Evolutionary conservation across 30 jellyfish, hydroid and myxozoan genomes (phyloP).

Genomic region (Pseudorhiza aurosa): DNA sequence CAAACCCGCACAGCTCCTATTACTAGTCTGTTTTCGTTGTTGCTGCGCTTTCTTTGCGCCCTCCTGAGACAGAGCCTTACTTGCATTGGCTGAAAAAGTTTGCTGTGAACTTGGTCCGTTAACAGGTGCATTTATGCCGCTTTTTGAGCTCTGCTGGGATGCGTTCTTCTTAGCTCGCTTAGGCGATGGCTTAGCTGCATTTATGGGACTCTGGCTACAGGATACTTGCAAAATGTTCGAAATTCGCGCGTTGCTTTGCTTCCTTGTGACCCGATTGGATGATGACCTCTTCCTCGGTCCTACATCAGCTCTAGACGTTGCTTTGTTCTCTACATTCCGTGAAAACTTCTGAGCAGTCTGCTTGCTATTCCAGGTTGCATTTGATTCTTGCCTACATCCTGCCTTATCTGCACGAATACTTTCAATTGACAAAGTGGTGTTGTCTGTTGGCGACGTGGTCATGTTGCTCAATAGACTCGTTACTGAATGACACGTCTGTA

Average conservation of each 20-base stretch:
- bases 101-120: not conserved
- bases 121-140: not conserved
- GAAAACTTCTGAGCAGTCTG: not conserved
- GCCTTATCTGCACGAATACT: constrained; percentile 15
- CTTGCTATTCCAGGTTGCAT: not conserved
- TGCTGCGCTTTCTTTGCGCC: too few species aligned
- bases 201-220: not conserved
- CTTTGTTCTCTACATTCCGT: not conserved
- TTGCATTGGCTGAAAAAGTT: not conserved
- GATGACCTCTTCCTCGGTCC: not conserved
- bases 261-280: not conserved
- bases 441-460: constrained; percentile 30
- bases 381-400: not conserved
- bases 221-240: not conserved
- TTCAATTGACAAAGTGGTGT: constrained; percentile 30
- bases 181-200: not conserved
- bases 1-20: not conserved
- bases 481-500: constrained; percentile 53
- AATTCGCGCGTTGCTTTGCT: not conserved
- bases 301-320: not conserved
- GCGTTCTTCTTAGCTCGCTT: not conserved
- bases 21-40: not conserved
- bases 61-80: not conserved
- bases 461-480: constrained; percentile 36
- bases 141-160: not conserved